Conservation (phyloP, 2,113 vertebrate species). For the Cisticola juncidis region DNA sequence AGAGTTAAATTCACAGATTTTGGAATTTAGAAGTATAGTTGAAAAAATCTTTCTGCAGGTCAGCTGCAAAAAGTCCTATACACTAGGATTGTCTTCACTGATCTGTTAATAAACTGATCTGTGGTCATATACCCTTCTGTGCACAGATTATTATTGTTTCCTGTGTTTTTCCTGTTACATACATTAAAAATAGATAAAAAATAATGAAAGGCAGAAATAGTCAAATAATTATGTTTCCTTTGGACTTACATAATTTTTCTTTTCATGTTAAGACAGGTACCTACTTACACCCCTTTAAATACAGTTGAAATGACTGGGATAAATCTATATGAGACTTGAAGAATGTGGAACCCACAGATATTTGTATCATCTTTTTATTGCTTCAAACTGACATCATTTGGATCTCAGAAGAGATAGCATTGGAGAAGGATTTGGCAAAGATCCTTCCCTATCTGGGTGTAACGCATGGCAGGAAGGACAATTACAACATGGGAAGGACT, state of each 20-base stretch:
- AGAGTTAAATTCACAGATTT: not conserved
- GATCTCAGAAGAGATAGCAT: not conserved
- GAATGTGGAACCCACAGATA: not conserved
- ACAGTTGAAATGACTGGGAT: not conserved
- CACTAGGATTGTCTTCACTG: not conserved
- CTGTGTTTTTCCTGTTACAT: not conserved
- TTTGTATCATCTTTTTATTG: not conserved
- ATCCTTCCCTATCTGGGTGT: not conserved
- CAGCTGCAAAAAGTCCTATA: not conserved
- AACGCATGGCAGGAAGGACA: not conserved
- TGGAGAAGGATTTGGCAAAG: not conserved
- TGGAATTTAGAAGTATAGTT: not conserved
- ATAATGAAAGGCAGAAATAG: not conserved
- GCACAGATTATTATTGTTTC: not conserved
- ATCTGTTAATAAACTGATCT: not conserved
- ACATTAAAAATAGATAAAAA: not conserved
- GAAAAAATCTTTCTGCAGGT: not conserved
- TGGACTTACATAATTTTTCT: not conserved
- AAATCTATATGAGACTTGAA: not conserved
- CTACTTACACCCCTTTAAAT: accelerated
- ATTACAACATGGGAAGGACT: not conserved
- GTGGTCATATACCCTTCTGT: not conserved
- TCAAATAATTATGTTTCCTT: not conserved
- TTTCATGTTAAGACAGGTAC: not conserved
- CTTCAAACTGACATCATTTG: not conserved